A percentile compares a stretch with the other conserved stretches of the same genome.
phyloP scores from a whole-genome alignment of 1,140 invertebrate species.

The Dolichoris vasculosae region DNA sequence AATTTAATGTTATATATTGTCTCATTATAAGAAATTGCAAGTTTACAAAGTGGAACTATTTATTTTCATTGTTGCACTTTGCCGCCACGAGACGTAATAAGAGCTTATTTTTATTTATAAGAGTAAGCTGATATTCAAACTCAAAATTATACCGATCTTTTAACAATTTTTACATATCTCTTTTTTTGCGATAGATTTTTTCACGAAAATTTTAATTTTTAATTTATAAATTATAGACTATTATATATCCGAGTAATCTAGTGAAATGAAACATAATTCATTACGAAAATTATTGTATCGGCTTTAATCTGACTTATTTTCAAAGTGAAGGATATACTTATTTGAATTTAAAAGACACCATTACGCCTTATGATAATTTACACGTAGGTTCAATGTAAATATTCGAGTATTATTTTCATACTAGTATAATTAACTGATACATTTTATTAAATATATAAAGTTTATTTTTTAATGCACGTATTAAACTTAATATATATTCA shows the following conservation, averaged over 20 bases:
- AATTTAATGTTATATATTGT: not conserved
- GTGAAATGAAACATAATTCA: slow-evolving; percentile 4
- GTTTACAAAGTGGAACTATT: not conserved
- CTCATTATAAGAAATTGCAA: not conserved
- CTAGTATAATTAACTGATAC: no score
- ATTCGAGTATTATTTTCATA: no score
- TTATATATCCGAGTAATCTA: slow-evolving; percentile 12
- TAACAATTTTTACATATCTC: no score
- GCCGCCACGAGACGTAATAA: not conserved
- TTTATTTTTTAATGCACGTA: no score
- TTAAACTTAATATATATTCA: no score
- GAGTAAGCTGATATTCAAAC: no score
- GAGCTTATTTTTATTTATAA: not conserved
- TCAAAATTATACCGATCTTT: no score
- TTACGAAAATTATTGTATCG: slow-evolving; percentile 29
- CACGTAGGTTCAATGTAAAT: slow-evolving; percentile 15
- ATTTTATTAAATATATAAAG: no score
- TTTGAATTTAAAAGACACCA: not conserved
- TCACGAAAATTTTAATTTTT: not conserved
- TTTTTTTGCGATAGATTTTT: not conserved
- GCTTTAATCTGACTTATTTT: slow-evolving; percentile 20
- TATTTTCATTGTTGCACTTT: not conserved
- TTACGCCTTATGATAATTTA: slow-evolving; percentile 33
- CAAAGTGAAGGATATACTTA: slow-evolving; percentile 32
- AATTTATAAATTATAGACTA: not conserved